Base-by-base conservation (phyloP, 1,140 invertebrate genomes). In the Dufourea novaeangliae region DNA sequence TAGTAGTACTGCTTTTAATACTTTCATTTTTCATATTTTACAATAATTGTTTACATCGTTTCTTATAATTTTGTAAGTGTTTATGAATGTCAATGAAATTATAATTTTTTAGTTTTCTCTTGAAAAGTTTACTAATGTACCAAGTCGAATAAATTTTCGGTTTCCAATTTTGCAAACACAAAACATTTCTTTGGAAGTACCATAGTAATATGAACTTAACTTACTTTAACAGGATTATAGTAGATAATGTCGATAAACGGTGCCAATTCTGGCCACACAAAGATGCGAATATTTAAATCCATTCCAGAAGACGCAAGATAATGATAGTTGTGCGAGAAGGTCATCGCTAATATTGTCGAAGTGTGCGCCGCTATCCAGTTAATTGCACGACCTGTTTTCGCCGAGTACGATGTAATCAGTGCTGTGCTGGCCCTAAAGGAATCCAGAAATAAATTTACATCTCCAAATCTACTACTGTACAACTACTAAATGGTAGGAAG, bases 311-410 rank as follows among this genome's bases (percentile, higher is more conserved):
- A 41, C 1, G 66, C 87, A 4, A 91, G 37, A 37, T 85, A 88
- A 12, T 70, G 75, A 64, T 83, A 83, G 32, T 86, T 80, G 0
- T 80, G 62, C 6, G 90, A 90, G n/a, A 91, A 70, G 11, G 39
- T 46, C 0, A 91, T 22, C 0, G 62, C 6, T 6, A 81, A 2
- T 20, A 90, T 70, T 17, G 37, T 20, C 0, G 41, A 34, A 0
- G 27, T 3, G 11, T 84, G 57, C 1, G 3, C 25, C 0, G 29
- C 0, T 0, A 25, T 32, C 20, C 14, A 62, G 0, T n/a, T 10
- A 4, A 79, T 39, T 11, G 63, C 1, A 0, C 10, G 1, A 2
- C 87, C 84, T 17, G 39, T 61, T 2, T 4, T 7, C 1, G 70
- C 3, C 0, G 3, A 59, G 25, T 74, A 86, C 10, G 71, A 1